Evolutionary conservation across 2,113 vertebrate genomes (phyloP), one percentile per base, ranked within the genome.

Genomic region (Platycercus adscitus): DNA sequence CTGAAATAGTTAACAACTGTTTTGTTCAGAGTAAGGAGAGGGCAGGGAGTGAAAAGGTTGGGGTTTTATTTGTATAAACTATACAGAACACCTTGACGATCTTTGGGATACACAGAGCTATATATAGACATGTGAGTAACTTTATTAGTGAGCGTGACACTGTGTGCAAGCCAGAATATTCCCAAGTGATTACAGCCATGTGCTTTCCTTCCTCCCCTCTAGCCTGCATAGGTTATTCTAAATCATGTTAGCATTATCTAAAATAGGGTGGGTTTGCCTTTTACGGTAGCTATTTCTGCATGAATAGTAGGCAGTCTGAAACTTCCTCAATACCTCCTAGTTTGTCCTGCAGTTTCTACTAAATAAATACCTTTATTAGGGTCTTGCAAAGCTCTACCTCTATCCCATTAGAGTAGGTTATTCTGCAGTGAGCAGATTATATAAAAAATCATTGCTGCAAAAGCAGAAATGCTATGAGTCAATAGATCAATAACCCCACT

Each of bases 101-200:
- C 91, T 71, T 26, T 53, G 69, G 82, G 85, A 90, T 88, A 92
- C 71, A 93, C 72, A 86, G 82, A 63, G 61, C 76, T 97, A 92
- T 91, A 91, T 85, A 93, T 86, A 96, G 85, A 61, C 78, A 88
- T 60, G 43, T 88, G 94, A 91, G 35, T 68, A 88, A 93, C 56
- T 83, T 47, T 80, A 47, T 53, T 58, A 63, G 78, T 37, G 50
- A 94, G 78, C 16, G 5, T 89, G 65, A 94, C 2, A 8, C 52
- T 70, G 66, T 55, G 56, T 77, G 77, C 76, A 86, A 90, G 86
- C 82, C 93, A 94, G 81, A 69, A 65, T 92, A 87, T 35, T 95
- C 77, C 52, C 10, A 1, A 47, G 44, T 80, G 88, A 70, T 88
- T 94, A 76, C 61, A 94, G 69, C 63, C 69, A 84, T 44, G 49